These are phyloP conservation scores for Ophion slaviceki DNA, from an alignment of 2,888 invertebrate genomes.

Conservation along the genomic window DNA sequence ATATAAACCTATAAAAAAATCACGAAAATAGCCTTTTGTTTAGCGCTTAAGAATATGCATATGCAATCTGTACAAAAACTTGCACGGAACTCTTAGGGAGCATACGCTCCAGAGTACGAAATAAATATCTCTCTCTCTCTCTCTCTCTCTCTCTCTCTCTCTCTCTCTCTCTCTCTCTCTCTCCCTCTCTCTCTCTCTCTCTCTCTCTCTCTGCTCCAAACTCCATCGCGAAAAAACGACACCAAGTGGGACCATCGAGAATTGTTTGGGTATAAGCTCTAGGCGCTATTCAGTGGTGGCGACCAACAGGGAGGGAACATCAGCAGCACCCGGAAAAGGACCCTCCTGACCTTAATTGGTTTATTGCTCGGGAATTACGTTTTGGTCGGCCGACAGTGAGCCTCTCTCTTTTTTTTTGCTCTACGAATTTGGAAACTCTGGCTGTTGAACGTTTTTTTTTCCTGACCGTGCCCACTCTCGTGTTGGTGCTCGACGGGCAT, in stretches of 20 bases:
- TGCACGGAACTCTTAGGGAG: too few species aligned
- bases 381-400: constrained; percentile 71
- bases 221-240: neutral
- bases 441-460: constrained; percentile 5
- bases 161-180: too few species aligned
- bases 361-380: constrained; percentile 76
- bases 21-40: too few species aligned
- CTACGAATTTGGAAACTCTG: constrained; percentile 40
- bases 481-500: neutral
- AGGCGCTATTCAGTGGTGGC: constrained; percentile 47
- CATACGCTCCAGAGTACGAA: too few species aligned
- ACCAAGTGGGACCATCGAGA: constrained; percentile 19
- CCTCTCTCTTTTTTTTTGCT: constrained; percentile 55
- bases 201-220: neutral
- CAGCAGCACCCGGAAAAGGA: constrained; percentile 50
- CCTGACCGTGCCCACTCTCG: neutral
- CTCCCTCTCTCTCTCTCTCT: constrained; percentile 6
- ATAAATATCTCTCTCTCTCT: constrained; percentile 17
- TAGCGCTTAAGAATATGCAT: too few species aligned
- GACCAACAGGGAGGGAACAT: constrained; percentile 14
- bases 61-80: too few species aligned
- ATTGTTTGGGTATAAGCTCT: constrained; percentile 22
- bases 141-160: too few species aligned
- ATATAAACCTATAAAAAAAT: too few species aligned
- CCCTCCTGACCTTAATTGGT: constrained; percentile 76